These are phyloP conservation scores for Brachionus rubens DNA, from an alignment of 1,140 invertebrate species.

Conservation along the genomic window DNA sequence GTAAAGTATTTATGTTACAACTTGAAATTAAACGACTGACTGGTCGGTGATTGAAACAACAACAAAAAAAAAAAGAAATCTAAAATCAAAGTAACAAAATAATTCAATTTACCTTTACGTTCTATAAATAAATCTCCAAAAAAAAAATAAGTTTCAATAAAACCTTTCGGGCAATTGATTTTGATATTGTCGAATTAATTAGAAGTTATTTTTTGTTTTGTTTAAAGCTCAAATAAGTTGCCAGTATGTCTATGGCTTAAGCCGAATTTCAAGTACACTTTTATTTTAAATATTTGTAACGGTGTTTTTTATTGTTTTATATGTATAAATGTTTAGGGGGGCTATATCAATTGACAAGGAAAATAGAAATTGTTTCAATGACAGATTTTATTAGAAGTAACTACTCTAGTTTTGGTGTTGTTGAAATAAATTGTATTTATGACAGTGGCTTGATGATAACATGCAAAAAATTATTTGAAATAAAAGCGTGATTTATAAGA, in stretches of 20 bases:
- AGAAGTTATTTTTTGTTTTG: neutral
- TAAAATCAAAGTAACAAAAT: conserved; percentile 2
- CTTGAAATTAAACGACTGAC: conserved; percentile 35
- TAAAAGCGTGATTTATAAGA: neutral
- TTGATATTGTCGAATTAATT: conserved; percentile 1
- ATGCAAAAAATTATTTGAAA: conserved; percentile 10
- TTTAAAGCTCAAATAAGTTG: conserved; percentile 33
- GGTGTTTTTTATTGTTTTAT: neutral
- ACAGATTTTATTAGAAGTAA: conserved; percentile 33
- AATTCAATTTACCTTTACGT: conserved; percentile 40
- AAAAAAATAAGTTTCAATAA: conserved; percentile 42
- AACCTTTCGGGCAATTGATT: conserved; percentile 43
- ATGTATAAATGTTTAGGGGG: neutral
- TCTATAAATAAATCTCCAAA: neutral
- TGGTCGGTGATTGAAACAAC: conserved; percentile 37
- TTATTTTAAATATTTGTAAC: neutral
- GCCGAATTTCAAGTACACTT: conserved; percentile 33
- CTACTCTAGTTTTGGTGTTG: neutral
- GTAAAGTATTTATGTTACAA: conserved; percentile 1
- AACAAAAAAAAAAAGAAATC: conserved; percentile 14
- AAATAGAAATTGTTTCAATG: conserved; percentile 33
- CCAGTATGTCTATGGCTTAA: conserved; percentile 39
- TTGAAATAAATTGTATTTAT: conserved; percentile 2
- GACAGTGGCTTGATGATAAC: neutral
- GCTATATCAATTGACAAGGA: conserved; percentile 20